phyloP scores from a whole-genome alignment of 2,888 invertebrate species.

The Lissonota sp. region DNA sequence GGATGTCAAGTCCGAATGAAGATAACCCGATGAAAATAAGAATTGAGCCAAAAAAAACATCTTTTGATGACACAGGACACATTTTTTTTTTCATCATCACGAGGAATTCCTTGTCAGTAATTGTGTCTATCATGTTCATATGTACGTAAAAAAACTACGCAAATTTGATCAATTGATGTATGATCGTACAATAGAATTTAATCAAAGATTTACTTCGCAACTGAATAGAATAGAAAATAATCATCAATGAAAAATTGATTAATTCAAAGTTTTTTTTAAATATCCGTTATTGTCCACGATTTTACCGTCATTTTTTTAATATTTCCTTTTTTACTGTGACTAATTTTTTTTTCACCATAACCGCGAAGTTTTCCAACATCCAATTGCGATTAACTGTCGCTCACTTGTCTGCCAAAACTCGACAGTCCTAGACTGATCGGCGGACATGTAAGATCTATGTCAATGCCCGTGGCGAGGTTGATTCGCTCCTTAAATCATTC shows the following conservation, averaged over 20 bases:
- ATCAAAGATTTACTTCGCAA: not conserved
- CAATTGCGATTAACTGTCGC: constrained; percentile 58
- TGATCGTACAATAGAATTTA: not conserved
- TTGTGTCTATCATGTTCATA: not conserved
- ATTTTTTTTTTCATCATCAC: not conserved
- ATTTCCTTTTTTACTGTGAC: constrained; percentile 8
- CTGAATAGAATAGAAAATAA: not conserved
- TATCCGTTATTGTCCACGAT: not conserved
- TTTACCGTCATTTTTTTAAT: not conserved
- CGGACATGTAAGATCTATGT: constrained; percentile 81
- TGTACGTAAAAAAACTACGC: not conserved
- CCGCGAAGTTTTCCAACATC: constrained; percentile 35
- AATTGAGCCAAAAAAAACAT: not conserved
- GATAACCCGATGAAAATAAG: constrained; percentile 12
- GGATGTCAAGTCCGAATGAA: not conserved
- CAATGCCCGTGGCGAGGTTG: constrained; percentile 75
- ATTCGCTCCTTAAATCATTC: constrained; percentile 76
- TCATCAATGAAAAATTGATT: constrained; percentile 8
- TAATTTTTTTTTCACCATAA: constrained; percentile 5
- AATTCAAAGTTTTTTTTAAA: not conserved
- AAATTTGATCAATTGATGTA: not conserved
- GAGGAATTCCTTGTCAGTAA: constrained; percentile 6
- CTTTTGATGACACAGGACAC: constrained; percentile 16
- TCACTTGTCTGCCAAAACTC: constrained; percentile 71
- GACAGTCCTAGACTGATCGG: constrained; percentile 78